phyloP scores from a whole-genome alignment of 1,140 invertebrate genomes.

The Trachymyrmex cornetzi region DNA sequence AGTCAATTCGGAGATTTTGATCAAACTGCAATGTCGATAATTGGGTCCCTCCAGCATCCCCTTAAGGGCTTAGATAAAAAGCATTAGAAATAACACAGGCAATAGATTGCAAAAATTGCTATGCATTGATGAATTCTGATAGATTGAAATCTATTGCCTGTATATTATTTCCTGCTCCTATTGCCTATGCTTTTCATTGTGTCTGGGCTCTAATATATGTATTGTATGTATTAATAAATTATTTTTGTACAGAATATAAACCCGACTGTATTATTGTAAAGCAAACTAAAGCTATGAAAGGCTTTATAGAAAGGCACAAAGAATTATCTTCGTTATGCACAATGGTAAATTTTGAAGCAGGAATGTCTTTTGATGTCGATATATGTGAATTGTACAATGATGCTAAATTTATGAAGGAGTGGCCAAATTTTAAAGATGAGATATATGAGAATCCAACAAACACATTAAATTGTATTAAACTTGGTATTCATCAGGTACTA shows the following conservation, averaged over 20 bases:
- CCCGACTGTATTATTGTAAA: conserved; percentile 83
- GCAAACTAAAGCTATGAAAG: conserved; percentile 87
- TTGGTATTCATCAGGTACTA: conserved; percentile 91
- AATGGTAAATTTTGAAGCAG: conserved; percentile 88
- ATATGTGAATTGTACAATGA: conserved; percentile 89
- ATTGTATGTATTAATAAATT: conserved; percentile 58
- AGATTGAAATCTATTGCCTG: too few species aligned
- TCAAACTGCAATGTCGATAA: too few species aligned
- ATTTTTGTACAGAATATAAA: conserved; percentile 86
- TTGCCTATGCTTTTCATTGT: too few species aligned
- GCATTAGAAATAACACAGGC: too few species aligned
- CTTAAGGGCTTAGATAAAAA: too few species aligned
- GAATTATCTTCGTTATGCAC: conserved; percentile 87
- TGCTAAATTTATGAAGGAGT: conserved; percentile 87
- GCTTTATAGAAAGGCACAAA: conserved; percentile 86
- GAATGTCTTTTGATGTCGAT: conserved; percentile 89
- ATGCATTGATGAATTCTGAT: too few species aligned
- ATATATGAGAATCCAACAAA: conserved; percentile 89
- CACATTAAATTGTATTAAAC: conserved; percentile 89
- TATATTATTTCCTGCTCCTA: too few species aligned
- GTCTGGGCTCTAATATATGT: too few species aligned
- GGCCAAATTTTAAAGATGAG: conserved; percentile 89
- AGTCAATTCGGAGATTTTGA: too few species aligned
- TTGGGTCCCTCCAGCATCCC: too few species aligned
- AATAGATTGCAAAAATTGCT: too few species aligned